A percentile compares a stretch with the other conserved stretches of the same genome.
phyloP scores from a whole-genome alignment of 2,888 invertebrate genomes.

The Epirrhoe alternata region DNA sequence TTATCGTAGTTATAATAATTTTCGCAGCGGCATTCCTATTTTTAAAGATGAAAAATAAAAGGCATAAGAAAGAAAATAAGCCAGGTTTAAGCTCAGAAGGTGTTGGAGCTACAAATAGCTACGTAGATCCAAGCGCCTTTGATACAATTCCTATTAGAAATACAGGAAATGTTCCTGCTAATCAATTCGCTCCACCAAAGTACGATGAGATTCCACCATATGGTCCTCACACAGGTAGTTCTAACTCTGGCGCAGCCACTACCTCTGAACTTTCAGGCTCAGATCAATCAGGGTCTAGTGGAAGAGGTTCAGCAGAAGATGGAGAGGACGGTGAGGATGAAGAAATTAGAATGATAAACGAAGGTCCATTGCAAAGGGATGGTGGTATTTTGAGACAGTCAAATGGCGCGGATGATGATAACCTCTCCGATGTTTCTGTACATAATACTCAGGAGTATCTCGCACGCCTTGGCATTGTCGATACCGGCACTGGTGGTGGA shows the following conservation, averaged over 20 bases:
- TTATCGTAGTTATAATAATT: slow-evolving; percentile 92
- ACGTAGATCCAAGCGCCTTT: slow-evolving; percentile 94
- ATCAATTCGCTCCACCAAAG: slow-evolving; percentile 94
- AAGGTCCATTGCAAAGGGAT: slow-evolving; percentile 92
- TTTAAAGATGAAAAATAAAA: slow-evolving; percentile 92
- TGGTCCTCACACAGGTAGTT: slow-evolving; percentile 90
- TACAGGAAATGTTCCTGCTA: slow-evolving; percentile 80
- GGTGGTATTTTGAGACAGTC: slow-evolving; percentile 87
- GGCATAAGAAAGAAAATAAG: slow-evolving; percentile 92
- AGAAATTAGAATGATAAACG: slow-evolving; percentile 98
- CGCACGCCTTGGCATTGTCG: slow-evolving; percentile 96
- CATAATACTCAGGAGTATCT: slow-evolving; percentile 98
- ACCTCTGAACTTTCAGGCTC: slow-evolving; percentile 97
- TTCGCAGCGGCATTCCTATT: slow-evolving; percentile 94
- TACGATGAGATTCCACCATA: slow-evolving; percentile 96
- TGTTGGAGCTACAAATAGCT: slow-evolving; percentile 92
- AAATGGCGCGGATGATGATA: slow-evolving; percentile 87
- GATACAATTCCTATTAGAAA: slow-evolving; percentile 95
- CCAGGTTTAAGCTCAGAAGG: slow-evolving; percentile 90
- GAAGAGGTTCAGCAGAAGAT: slow-evolving; percentile 98
- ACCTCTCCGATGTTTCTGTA: slow-evolving; percentile 95
- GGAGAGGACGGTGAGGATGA: slow-evolving; percentile 97
- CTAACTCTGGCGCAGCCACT: slow-evolving; percentile 91
- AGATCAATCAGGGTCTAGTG: slow-evolving; percentile 97
- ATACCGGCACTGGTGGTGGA: slow-evolving; percentile 88